These are phyloP conservation scores for Antidorcas marsupialis DNA, from an alignment of 2,113 vertebrate species.

Conservation along the genomic window DNA sequence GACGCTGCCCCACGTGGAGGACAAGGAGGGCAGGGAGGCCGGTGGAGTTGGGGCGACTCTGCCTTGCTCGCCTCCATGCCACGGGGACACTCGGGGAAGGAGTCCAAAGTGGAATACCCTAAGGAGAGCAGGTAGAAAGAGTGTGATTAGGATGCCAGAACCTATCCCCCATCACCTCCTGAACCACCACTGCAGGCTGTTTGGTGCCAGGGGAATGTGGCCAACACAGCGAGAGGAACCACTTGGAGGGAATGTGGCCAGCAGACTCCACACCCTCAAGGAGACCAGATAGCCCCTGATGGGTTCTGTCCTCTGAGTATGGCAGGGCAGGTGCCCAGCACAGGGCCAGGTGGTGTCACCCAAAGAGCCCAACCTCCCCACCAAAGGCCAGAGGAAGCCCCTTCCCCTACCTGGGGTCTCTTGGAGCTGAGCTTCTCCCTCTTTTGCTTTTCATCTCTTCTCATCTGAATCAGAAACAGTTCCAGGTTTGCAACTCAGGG, in stretches of 20 bases:
- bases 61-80: neutral
- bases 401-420: neutral
- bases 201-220: neutral
- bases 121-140: neutral
- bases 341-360: neutral
- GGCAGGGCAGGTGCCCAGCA: neutral
- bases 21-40: conserved; percentile 49
- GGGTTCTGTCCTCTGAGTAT: neutral
- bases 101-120: neutral
- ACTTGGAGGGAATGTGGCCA: neutral
- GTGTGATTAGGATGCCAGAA: neutral
- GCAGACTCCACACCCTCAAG: neutral
- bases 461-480: neutral
- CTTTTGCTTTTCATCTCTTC: neutral
- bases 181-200: neutral
- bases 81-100: neutral
- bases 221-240: neutral
- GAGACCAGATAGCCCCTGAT: neutral
- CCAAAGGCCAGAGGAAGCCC: neutral
- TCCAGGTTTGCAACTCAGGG: neutral
- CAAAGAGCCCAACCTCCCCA: neutral
- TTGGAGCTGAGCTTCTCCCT: neutral
- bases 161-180: neutral
- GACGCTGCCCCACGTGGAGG: conserved; percentile 81
- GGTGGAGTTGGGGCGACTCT: fast-evolving